phyloP scores from a whole-genome alignment of 2,888 invertebrate genomes.

The Phaonia tiefii region DNA sequence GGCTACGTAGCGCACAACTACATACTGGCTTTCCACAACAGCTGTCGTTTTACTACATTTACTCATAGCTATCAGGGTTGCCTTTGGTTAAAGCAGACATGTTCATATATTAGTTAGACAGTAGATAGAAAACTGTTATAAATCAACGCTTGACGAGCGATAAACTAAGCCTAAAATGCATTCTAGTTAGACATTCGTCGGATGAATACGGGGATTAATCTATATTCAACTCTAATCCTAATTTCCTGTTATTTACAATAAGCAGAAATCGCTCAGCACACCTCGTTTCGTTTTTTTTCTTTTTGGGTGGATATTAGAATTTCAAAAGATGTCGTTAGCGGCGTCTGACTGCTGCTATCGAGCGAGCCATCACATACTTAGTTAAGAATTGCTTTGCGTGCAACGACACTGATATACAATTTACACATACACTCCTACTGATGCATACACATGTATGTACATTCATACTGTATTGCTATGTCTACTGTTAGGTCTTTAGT shows the following conservation, averaged over 20 bases:
- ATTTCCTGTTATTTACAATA: conserved; percentile 4
- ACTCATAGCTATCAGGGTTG: too few species aligned
- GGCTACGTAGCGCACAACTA: background rate
- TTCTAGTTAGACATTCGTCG: too few species aligned
- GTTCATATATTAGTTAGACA: too few species aligned
- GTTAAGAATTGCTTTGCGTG: conserved; percentile 63
- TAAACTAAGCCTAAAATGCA: too few species aligned
- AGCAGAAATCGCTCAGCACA: background rate
- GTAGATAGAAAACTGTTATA: too few species aligned
- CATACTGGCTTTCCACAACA: background rate
- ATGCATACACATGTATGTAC: conserved; percentile 15
- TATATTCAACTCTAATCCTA: background rate
- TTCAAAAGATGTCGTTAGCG: conserved; percentile 38
- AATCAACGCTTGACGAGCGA: too few species aligned
- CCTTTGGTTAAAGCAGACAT: too few species aligned
- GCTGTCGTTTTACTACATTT: too few species aligned
- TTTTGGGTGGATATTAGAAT: conserved; percentile 34
- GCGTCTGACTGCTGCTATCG: conserved; percentile 43
- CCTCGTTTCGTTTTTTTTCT: too few species aligned
- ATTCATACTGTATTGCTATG: conserved; percentile 19
- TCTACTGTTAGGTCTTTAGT: conserved; percentile 26
- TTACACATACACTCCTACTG: conserved; percentile 62
- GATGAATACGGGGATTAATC: too few species aligned
- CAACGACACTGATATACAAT: conserved; percentile 42
- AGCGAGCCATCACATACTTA: too few species aligned